Evolutionary conservation across 2,113 vertebrate genomes (phyloP), one percentile per base, ranked within the genome.

Genomic region (Ceratotherium simum): DNA sequence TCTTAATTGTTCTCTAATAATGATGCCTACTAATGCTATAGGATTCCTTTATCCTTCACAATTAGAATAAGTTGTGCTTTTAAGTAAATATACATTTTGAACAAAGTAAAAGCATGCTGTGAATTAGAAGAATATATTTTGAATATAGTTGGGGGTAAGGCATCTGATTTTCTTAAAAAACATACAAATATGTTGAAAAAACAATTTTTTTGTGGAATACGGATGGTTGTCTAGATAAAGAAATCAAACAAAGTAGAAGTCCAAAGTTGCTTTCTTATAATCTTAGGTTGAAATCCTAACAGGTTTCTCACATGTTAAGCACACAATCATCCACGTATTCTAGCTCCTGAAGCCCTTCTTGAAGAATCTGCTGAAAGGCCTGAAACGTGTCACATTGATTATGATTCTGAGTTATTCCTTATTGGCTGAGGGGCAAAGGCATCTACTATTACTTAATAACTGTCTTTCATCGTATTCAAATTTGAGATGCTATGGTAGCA

Each of bases 31-130:
- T 58, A 31, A 90, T 67, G 3, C 33, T 39, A 78, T 29, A 84
- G 29, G 29, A 42, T 80, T 31, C 36, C 39, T 36, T 79, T 75
- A n/a, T 70, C 18, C 48, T 58, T 58, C 72, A 6, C 65, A 69
- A 91, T 83, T 91, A 75, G 36, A 92, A 54, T 73, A 75, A 36
- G 20, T 76, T 76, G 46, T 82, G 0, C 29, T 51, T 93, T 96
- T 93, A 70, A 84, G 33, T 87, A 76, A 94, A 70, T 60, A 10
- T 56, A 46, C n/a, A 70, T 94, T 75, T 92, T 90, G 58, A 69
- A 42, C 25, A 95, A 97, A 90, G 29, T n/a, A 29, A 82, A 92
- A 67, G 0, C 5, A 36, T 85, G 3, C 10, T 72, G 5, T 83
- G n/a, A 56, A 65, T 92, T 93, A 76, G 16, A 54, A 91, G 20